A percentile compares a stretch with the other conserved stretches of the same genome.
Conservation (phyloP, 2,888 invertebrate genomes). For the Stenolophus ochropezus region DNA sequence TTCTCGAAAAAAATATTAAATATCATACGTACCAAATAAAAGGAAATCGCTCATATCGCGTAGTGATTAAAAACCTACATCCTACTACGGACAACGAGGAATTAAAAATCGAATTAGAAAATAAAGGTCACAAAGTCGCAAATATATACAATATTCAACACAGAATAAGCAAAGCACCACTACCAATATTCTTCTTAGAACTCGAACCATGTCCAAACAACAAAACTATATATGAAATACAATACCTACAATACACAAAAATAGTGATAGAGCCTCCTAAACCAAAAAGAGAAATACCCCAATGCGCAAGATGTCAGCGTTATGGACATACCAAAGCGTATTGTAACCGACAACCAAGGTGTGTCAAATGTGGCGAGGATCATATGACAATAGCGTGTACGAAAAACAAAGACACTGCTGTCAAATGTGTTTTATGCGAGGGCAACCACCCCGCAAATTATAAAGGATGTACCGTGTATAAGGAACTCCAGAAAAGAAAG, state of each 20-base stretch:
- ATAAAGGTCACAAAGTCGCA: constrained; percentile 43
- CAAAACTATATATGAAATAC: constrained; percentile 32
- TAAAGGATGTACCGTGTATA: too few relatives aligned
- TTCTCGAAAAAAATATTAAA: constrained; percentile 19
- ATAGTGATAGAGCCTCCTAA: constrained; percentile 19
- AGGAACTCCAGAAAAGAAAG: constrained; percentile 44
- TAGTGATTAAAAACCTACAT: constrained; percentile 52
- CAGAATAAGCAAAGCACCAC: background rate
- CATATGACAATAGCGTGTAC: constrained; percentile 41
- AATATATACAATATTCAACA: constrained; percentile 51
- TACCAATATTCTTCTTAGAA: constrained; percentile 51
- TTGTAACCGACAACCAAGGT: constrained; percentile 23
- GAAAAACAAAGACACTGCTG: constrained; percentile 33
- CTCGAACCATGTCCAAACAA: constrained; percentile 48
- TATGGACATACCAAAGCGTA: background rate
- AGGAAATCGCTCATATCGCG: constrained; percentile 41
- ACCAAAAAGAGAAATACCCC: constrained; percentile 19
- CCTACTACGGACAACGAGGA: constrained; percentile 42
- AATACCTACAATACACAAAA: constrained; percentile 32
- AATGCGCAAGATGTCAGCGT: background rate
- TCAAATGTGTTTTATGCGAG: background rate
- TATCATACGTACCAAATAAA: constrained; percentile 52
- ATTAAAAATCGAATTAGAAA: constrained; percentile 19
- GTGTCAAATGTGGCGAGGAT: constrained; percentile 39
- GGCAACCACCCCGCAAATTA: background rate